Conservation (phyloP, 2,888 invertebrate species). For the Isotomurus palustris region DNA sequence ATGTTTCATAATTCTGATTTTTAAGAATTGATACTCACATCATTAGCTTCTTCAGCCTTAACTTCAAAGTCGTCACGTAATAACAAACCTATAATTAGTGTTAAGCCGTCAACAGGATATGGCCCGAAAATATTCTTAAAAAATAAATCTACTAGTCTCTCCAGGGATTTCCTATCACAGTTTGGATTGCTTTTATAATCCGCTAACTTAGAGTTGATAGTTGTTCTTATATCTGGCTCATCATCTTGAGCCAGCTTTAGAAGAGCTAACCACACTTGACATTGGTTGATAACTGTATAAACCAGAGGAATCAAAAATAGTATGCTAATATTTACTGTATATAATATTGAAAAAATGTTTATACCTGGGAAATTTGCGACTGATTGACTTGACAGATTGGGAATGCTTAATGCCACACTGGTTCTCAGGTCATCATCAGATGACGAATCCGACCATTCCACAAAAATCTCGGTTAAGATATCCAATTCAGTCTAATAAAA, state of each 20-base stretch:
- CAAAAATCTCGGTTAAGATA: conserved; percentile 6
- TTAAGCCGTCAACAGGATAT: conserved; percentile 29
- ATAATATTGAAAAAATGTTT: not conserved
- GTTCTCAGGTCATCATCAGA: conserved; percentile 37
- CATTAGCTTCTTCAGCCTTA: conserved; percentile 33
- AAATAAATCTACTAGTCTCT: conserved; percentile 25
- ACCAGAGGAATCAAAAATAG: conserved; percentile 10
- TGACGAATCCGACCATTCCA: conserved; percentile 31
- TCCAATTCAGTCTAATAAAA: no score
- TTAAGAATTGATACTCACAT: conserved; percentile 25
- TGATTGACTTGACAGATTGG: conserved; percentile 15
- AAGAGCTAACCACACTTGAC: conserved; percentile 33
- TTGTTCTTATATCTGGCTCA: conserved; percentile 26
- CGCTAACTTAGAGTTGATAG: conserved; percentile 21
- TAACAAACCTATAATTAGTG: conserved; percentile 37
- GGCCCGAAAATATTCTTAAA: conserved; percentile 10
- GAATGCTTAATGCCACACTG: conserved; percentile 32
- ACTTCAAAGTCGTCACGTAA: conserved; percentile 38
- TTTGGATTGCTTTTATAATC: conserved; percentile 6
- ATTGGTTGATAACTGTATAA: conserved; percentile 23
- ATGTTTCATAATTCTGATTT: conserved; percentile 1
- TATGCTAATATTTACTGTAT: not conserved
- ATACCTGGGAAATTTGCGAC: conserved; percentile 15
- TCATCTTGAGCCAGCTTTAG: conserved; percentile 41
- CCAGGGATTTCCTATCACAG: conserved; percentile 39